These are phyloP conservation scores for Coptodon rendalli DNA, from an alignment of 2,113 vertebrate genomes.

Conservation along the genomic window DNA sequence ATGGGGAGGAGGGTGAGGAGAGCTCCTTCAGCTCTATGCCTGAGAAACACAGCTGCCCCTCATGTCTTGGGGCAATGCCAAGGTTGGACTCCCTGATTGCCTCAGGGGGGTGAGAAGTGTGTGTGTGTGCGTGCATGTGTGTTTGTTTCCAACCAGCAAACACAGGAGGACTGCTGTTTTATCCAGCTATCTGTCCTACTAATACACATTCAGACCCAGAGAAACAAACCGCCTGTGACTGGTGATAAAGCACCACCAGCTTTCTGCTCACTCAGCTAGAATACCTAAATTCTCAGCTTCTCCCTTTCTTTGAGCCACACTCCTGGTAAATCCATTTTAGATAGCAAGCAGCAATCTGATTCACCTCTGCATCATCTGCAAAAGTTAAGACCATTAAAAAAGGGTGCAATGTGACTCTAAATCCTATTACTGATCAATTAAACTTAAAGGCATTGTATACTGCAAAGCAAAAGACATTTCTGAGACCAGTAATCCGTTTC, in stretches of 20 bases:
- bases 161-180: conserved; percentile 59
- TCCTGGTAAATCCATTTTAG: neutral
- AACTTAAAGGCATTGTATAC: neutral
- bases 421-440: neutral
- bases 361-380: neutral
- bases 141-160: conserved; percentile 9
- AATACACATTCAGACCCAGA: conserved; percentile 32
- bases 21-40: conserved; percentile 38
- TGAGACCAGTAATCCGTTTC: neutral
- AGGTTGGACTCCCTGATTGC: conserved; percentile 38
- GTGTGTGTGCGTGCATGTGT: neutral
- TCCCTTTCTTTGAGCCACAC: neutral
- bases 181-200: conserved; percentile 18
- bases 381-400: neutral
- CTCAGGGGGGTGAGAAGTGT: neutral
- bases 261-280: neutral
- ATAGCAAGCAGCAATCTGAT: neutral
- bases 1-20: conserved; percentile 46
- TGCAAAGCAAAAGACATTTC: neutral
- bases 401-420: neutral
- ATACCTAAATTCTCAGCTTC: neutral
- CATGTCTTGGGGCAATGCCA: conserved; percentile 57
- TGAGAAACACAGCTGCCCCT: conserved; percentile 68
- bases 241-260: conserved; percentile 4
- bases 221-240: conserved; percentile 1